phyloP scores from a whole-genome alignment of 2,113 vertebrate genomes.

The Leptocoma aspasia region DNA sequence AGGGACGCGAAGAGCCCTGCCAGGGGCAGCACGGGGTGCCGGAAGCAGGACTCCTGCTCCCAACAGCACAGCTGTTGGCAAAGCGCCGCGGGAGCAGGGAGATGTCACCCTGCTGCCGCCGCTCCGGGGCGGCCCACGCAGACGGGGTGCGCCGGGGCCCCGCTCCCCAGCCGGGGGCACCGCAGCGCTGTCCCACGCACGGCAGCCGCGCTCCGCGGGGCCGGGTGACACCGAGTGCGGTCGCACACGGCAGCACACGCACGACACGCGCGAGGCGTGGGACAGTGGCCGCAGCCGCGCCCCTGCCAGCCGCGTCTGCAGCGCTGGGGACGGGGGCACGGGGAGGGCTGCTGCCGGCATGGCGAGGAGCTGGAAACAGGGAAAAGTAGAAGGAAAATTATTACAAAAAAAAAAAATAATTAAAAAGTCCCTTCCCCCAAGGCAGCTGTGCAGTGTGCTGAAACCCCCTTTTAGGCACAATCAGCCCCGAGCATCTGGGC shows the following conservation, averaged over 20 bases:
- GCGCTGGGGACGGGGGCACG: neutral
- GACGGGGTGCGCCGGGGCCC: neutral
- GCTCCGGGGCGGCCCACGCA: neutral
- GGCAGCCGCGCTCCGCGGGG: neutral
- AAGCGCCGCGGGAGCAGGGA: neutral
- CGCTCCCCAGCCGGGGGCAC: neutral
- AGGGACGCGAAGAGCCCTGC: accelerated
- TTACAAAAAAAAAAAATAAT: neutral
- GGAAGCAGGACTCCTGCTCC: neutral
- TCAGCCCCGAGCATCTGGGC: constrained; percentile 7
- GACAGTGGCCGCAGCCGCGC: neutral
- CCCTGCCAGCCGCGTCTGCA: neutral
- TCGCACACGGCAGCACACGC: neutral
- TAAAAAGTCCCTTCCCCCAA: neutral
- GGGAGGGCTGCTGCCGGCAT: neutral
- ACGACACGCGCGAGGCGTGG: neutral
- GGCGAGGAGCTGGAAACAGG: neutral
- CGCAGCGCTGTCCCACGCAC: neutral
- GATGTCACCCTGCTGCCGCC: neutral
- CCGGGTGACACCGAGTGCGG: neutral
- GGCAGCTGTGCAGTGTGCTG: neutral
- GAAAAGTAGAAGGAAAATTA: neutral
- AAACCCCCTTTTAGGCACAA: constrained; percentile 26
- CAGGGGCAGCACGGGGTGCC: neutral
- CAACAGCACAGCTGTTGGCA: neutral